Evolutionary conservation across 2,113 vertebrate genomes (phyloP).

Genomic region (Spheniscus mendiculus): DNA sequence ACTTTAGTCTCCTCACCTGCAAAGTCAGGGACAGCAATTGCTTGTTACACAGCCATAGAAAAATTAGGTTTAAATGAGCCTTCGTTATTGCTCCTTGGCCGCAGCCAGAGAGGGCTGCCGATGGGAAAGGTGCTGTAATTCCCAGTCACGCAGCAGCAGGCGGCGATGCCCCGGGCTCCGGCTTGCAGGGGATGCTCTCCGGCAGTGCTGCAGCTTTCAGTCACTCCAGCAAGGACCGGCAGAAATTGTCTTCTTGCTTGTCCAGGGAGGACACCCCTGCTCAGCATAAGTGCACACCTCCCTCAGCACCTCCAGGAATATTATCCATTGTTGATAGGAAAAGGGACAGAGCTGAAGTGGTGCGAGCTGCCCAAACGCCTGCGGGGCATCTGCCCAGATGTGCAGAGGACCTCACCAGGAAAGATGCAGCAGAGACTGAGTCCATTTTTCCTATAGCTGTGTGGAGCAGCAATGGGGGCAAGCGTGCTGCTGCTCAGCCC

Average conservation of each 20-base stretch:
- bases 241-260: not conserved
- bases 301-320: not conserved
- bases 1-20: not conserved
- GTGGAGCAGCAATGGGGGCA: too few species aligned
- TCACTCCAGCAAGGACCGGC: not conserved
- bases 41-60: not conserved
- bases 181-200: not conserved
- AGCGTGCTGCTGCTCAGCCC: not conserved
- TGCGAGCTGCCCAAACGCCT: not conserved
- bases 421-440: not conserved
- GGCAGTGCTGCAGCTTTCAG: rapidly evolving
- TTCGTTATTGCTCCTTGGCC: not conserved
- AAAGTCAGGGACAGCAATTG: not conserved
- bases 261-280: not conserved
- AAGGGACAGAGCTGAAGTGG: not conserved
- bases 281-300: not conserved
- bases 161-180: rapidly evolving
- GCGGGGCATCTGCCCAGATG: not conserved
- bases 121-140: not conserved
- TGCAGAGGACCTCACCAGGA: not conserved
- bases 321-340: rapidly evolving
- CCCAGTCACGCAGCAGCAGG: not conserved
- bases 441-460: not conserved
- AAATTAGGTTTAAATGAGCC: not conserved
- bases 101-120: not conserved